Evolutionary conservation across 2,888 invertebrate genomes (phyloP).

Genomic region (Ypsolopha scabrella): DNA sequence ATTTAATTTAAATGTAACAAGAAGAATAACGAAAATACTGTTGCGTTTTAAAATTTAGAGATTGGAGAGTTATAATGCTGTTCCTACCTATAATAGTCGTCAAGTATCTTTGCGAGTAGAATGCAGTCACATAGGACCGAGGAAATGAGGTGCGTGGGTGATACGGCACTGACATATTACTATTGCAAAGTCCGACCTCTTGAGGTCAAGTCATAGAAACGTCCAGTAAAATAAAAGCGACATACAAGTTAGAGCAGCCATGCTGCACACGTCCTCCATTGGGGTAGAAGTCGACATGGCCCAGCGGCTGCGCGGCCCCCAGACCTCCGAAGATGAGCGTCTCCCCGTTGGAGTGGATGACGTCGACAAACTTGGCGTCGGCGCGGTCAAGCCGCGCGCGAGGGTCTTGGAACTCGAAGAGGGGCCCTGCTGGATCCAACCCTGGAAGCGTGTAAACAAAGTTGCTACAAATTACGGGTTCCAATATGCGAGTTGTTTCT

Average conservation of each 20-base stretch:
- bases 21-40: too few species aligned
- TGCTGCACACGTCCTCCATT: conserved; percentile 93
- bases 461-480: too few species aligned
- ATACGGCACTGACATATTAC: too few species aligned
- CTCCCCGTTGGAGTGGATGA: conserved; percentile 94
- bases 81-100: too few species aligned
- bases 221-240: conserved; percentile 1
- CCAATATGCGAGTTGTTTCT: too few species aligned
- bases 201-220: too few species aligned
- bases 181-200: background rate
- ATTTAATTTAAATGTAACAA: too few species aligned
- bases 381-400: conserved; percentile 85
- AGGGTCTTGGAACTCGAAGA: conserved; percentile 91
- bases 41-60: too few species aligned
- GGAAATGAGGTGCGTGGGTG: too few species aligned
- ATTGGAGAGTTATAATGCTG: too few species aligned
- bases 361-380: conserved; percentile 92
- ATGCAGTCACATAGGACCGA: too few species aligned
- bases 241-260: conserved; percentile 86
- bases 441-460: conserved; percentile 50
- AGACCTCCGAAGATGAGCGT: conserved; percentile 90
- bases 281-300: conserved; percentile 92
- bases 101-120: too few species aligned
- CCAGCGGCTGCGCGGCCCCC: conserved; percentile 92
- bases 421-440: conserved; percentile 90